phyloP scores from a whole-genome alignment of 35 echinoderm and acorn worm genomes.

The Heliocidaris erythrogramma region DNA sequence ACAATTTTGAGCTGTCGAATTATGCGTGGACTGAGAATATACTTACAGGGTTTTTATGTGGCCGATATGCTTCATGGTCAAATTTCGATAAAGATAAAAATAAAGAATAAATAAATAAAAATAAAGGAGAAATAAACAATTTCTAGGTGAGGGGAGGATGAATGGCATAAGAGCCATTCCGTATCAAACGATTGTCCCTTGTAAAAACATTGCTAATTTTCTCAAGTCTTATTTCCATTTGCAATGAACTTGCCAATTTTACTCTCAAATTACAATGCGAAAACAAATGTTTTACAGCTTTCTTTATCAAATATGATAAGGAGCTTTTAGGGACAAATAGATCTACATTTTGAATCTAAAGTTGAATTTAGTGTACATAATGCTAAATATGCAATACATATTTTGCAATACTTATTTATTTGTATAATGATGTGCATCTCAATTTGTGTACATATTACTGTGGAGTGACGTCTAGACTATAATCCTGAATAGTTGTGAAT shows the following conservation, averaged over 20 bases:
- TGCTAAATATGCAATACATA: constrained; percentile 38
- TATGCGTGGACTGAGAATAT: no score
- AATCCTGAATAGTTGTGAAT: neutral
- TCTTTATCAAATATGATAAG: neutral
- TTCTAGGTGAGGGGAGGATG: no score
- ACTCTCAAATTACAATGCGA: neutral
- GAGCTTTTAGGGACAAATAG: neutral
- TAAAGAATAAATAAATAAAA: no score
- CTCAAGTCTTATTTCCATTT: neutral
- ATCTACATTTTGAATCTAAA: no score
- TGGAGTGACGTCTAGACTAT: neutral
- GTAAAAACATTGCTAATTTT: no score
- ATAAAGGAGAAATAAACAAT: no score
- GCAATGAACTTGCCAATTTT: neutral
- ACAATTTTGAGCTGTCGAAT: no score
- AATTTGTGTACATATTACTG: constrained; percentile 23
- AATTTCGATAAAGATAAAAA: no score
- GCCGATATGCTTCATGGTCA: no score
- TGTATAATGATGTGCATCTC: constrained; percentile 18
- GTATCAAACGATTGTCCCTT: no score
- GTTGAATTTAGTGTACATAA: neutral
- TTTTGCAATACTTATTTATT: constrained; percentile 45
- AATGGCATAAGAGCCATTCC: no score
- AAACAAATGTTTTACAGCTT: neutral
- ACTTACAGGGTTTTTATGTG: no score